Evolutionary conservation across 2,888 invertebrate genomes (phyloP), one percentile per base, ranked within the genome.

Genomic region (Linyphia triangularis): DNA sequence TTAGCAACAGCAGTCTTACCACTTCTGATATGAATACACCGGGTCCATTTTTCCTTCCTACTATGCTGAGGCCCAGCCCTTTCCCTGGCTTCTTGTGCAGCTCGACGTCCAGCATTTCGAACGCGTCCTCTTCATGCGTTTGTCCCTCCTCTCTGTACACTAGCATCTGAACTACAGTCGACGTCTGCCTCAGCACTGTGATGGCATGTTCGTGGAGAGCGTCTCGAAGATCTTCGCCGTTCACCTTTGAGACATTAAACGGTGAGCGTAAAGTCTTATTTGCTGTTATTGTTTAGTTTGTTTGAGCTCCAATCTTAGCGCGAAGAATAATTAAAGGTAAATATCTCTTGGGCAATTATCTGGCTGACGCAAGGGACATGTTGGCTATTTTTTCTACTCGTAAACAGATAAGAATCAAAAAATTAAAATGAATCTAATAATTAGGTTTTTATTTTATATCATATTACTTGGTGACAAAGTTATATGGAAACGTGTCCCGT

Each of bases 21-120:
- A 99, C 95, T 92, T 99, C 98, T 19, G 97, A 96, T 78, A 99
- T 95, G 92, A 97, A 98, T 83, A 98, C 96, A 79, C 98, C 59
- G 92, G 95, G 94, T 91, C 95, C 95, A 93, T 94, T 95, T 92
- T 95, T 96, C 92, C 95, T 94, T 37, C 96, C 96, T 9, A 97
- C 95, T 90, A 98, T 95, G 89, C 97, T 96, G 90, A 99, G 94
- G 0, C 98, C 98, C 28, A 98, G 94, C 65, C 97, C 96, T 92
- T 97, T 96, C 67, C 97, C 97, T 0, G 96, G 94, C 93, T 98
- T 98, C 92, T 97, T 97, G 67, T 95, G 93, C 82, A 99, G 93
- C 90, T 98, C 98, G 1, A 97, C 95, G 88, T 96, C 96, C 84
- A 97, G 93, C 24, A 94, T 94, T 33, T 95, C 95, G 91, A 94